phyloP scores from a whole-genome alignment of 2,113 vertebrate species.

The Penelope pileata region DNA sequence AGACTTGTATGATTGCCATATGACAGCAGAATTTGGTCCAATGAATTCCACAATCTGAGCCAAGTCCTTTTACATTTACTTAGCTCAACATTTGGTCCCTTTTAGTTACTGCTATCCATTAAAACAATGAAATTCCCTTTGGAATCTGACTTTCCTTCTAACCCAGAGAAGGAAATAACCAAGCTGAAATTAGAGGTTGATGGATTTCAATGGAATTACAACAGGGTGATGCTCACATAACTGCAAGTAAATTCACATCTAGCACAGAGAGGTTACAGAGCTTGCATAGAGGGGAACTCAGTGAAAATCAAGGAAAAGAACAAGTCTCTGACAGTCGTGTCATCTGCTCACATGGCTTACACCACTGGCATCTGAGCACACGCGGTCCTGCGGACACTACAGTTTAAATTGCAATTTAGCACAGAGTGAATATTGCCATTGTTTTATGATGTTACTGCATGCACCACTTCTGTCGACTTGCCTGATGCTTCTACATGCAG shows the following conservation, averaged over 20 bases:
- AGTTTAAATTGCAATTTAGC: not conserved
- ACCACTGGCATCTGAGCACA: not conserved
- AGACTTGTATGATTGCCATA: not conserved
- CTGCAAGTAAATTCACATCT: not conserved
- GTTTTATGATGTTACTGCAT: fast-evolving
- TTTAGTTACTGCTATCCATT: not conserved
- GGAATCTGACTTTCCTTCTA: not conserved
- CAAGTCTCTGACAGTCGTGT: not conserved
- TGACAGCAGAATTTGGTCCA: not conserved
- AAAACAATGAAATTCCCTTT: not conserved
- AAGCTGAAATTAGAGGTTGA: not conserved
- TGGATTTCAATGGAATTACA: not conserved
- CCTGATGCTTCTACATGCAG: not conserved
- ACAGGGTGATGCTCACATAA: not conserved
- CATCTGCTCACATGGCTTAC: not conserved
- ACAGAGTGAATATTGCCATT: not conserved
- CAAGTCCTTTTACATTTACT: not conserved
- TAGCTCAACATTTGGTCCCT: conserved; percentile 1
- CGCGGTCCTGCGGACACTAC: not conserved
- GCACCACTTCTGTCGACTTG: fast-evolving
- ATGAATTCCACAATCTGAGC: not conserved
- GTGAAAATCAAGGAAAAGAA: not conserved
- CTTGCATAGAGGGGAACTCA: not conserved
- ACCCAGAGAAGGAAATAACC: not conserved
- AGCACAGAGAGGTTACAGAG: not conserved